These are phyloP conservation scores for Macrotrachela quadricornifera DNA, from an alignment of 1,140 invertebrate species.

Conservation along the genomic window DNA sequence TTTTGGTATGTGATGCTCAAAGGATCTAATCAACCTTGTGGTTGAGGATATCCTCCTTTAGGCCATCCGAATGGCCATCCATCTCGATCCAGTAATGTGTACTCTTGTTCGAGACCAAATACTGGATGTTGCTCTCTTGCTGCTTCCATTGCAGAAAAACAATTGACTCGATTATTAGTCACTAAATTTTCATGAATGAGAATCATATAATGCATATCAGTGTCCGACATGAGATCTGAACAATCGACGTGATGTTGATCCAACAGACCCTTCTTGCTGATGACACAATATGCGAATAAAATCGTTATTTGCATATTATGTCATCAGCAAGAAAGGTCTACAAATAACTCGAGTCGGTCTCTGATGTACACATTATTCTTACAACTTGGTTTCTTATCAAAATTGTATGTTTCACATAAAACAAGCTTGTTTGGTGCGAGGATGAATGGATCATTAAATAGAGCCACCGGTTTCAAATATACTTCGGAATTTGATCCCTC, in stretches of 20 bases:
- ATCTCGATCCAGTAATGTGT: slow-evolving; percentile 68
- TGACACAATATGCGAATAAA: too few relatives aligned
- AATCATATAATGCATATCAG: too few relatives aligned
- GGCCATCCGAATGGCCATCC: slow-evolving; percentile 80
- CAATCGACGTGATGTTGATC: too few relatives aligned
- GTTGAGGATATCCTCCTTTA: slow-evolving; percentile 64
- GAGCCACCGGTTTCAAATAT: slow-evolving; percentile 58
- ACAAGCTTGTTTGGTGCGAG: slow-evolving; percentile 65
- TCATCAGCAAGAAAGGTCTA: too few relatives aligned
- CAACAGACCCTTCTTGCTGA: too few relatives aligned
- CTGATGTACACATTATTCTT: too few relatives aligned
- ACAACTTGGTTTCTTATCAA: slow-evolving; percentile 42
- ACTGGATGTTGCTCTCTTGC: slow-evolving; percentile 58
- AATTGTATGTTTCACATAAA: slow-evolving; percentile 57
- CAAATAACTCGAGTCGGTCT: too few relatives aligned
- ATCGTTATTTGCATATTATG: too few relatives aligned
- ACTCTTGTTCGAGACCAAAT: slow-evolving; percentile 88
- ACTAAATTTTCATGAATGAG: slow-evolving; percentile 8
- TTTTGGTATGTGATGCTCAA: too few relatives aligned
- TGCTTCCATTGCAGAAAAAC: slow-evolving; percentile 47
- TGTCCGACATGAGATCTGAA: too few relatives aligned
- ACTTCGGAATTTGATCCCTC: slow-evolving; percentile 53
- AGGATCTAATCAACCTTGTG: slow-evolving; percentile 36
- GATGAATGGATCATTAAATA: slow-evolving; percentile 74
- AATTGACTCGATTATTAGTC: slow-evolving; percentile 53